phyloP scores from a whole-genome alignment of 2,797 vertebrate species.

The Erpetoichthys calabaricus region DNA sequence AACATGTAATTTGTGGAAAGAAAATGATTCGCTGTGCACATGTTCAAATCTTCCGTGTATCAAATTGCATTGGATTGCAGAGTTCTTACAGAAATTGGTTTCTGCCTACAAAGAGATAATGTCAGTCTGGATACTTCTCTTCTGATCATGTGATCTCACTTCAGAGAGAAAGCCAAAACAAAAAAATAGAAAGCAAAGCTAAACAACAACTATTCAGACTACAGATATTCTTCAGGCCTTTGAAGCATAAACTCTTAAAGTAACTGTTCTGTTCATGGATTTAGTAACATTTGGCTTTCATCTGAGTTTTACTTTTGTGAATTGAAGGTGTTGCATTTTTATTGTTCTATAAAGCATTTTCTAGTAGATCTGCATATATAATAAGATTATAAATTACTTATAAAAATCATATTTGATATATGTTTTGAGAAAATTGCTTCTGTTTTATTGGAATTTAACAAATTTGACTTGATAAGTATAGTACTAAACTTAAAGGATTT shows the following conservation, averaged over 20 bases:
- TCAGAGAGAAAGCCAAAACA: constrained; percentile 9
- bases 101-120: constrained; percentile 49
- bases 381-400: too few relatives aligned
- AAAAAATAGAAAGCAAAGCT: not conserved
- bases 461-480: too few relatives aligned
- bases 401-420: too few relatives aligned
- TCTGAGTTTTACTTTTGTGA: too few relatives aligned
- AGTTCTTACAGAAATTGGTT: constrained; percentile 56
- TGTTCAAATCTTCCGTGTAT: constrained; percentile 40
- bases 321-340: too few relatives aligned
- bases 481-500: too few relatives aligned
- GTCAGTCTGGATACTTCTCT: constrained; percentile 32
- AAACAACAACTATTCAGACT: too few relatives aligned
- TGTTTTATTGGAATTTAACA: too few relatives aligned
- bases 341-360: too few relatives aligned
- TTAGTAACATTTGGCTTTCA: too few relatives aligned
- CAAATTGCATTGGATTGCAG: constrained; percentile 46
- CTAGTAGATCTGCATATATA: too few relatives aligned
- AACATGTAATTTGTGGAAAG: constrained; percentile 44
- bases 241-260: constrained; percentile 11
- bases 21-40: constrained; percentile 39
- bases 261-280: not conserved
- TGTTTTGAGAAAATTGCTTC: too few relatives aligned
- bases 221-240: constrained; percentile 12
- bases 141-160: constrained; percentile 22